phyloP scores from a whole-genome alignment of 2,888 invertebrate genomes.

The Timema cristinae region DNA sequence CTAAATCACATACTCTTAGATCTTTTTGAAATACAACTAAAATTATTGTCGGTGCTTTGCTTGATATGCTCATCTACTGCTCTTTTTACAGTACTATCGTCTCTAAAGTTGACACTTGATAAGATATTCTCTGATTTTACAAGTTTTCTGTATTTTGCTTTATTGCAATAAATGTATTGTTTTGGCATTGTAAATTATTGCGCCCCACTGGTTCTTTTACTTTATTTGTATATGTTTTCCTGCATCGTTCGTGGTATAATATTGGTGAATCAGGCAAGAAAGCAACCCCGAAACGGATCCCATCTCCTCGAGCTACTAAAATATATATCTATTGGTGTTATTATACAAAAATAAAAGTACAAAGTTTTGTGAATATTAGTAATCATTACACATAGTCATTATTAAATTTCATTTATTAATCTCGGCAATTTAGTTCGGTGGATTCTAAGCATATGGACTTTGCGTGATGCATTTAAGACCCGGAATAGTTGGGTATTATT shows the following conservation, averaged over 20 bases:
- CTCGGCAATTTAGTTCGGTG: too few relatives aligned
- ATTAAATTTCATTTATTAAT: too few relatives aligned
- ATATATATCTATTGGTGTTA: neutral
- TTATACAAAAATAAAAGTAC: too few relatives aligned
- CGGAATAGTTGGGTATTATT: too few relatives aligned
- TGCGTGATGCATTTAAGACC: too few relatives aligned
- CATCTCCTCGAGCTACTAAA: neutral
- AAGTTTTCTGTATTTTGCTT: neutral
- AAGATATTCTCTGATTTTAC: neutral
- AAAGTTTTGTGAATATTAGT: too few relatives aligned
- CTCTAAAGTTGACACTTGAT: conserved; percentile 1
- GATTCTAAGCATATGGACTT: too few relatives aligned
- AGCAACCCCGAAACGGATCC: neutral
- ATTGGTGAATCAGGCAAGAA: neutral
- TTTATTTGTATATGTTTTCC: neutral
- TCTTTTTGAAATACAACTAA: neutral
- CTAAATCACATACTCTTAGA: neutral
- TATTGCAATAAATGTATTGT: conserved; percentile 3
- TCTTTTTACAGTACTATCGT: conserved; percentile 1
- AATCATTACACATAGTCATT: too few relatives aligned
- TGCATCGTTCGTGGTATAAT: conserved; percentile 1
- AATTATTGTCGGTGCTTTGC: neutral
- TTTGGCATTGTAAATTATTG: neutral
- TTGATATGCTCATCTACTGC: neutral
- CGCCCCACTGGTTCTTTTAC: neutral